Evolutionary conservation across 1,140 invertebrate species (phyloP), one percentile per base, ranked within the genome.

Genomic region (Temnothorax nylanderi): DNA sequence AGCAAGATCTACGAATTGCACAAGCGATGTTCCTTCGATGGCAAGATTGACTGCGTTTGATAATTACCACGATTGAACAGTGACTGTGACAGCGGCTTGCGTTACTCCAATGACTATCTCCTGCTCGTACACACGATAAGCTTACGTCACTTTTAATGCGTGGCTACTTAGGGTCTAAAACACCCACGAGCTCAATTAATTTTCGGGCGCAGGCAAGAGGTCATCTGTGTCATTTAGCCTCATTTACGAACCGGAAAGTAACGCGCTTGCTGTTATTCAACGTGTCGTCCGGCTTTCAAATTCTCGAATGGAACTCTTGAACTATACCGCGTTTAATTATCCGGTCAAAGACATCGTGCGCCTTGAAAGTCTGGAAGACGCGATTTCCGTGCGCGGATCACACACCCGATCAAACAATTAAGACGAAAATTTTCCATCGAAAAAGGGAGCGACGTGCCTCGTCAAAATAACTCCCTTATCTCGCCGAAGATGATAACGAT

Each of bases 1-100:
- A 62, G 51, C 34, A 71, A 49, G n/a, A 10, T 41, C 49, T 87
- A 84, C 56, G 34, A 80, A 44, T 89, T 87, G 60, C 85, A 80
- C 10, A 89, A 84, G 88, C 78, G 18, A 58, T 49, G 26, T 62
- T 26, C 32, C 64, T 67, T 86, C 49, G 11, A 64, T 56, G 75
- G 54, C 56, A 64, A 64, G 21, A 69, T 74, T 18, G 54, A 41
- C n/a, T 16, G 16, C 34, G 21, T 62, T 26, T 51, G 44, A 60
- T 72, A 78, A 77, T 76, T 56, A 72, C n/a, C 51, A 74, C 60
- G 54, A 72, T 69, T 60, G 21, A 85, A 65, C 56, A 18, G 47
- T 54, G 26, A 13, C 18, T 51, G 60, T 26, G 44, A 44, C 37
- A 11, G 47, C 13, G 13, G 10, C 41, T 65, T 26, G 49, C 37